Conservation (phyloP, 1,140 invertebrate species). For the Ceratina australensis region DNA sequence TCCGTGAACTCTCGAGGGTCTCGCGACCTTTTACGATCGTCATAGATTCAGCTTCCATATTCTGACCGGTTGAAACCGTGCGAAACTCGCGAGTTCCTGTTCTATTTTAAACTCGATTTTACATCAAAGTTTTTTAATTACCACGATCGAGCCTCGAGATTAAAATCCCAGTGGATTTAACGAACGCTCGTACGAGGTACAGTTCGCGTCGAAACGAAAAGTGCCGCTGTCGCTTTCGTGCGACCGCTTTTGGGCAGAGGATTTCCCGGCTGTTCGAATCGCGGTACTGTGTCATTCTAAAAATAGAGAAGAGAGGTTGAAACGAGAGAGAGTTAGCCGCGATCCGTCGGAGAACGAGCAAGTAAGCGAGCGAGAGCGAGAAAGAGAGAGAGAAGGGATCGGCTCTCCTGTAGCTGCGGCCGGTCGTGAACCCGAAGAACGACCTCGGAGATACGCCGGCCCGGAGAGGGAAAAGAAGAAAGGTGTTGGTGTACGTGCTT, state of each 20-base stretch:
- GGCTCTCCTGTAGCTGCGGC: slow-evolving; percentile 64
- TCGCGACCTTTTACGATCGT: no score
- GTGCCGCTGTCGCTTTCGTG: slow-evolving; percentile 48
- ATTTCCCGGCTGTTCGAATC: slow-evolving; percentile 69
- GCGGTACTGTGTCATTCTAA: slow-evolving; percentile 78
- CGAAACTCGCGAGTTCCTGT: no score
- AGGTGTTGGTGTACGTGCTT: not conserved
- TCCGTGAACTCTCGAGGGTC: not conserved
- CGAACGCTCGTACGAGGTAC: no score
- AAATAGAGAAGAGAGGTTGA: slow-evolving; percentile 73
- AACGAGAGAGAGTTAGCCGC: slow-evolving; percentile 55
- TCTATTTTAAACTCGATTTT: no score
- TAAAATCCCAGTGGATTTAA: no score
- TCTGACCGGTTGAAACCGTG: no score
- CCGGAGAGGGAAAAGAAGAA: slow-evolving; percentile 39
- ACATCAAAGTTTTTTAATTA: no score
- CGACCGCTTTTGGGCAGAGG: slow-evolving; percentile 66
- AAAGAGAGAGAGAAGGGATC: slow-evolving; percentile 50
- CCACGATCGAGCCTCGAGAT: no score
- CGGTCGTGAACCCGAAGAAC: slow-evolving; percentile 74
- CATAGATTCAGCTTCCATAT: no score
- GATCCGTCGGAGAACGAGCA: slow-evolving; percentile 39
- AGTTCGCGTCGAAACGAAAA: slow-evolving; percentile 25
- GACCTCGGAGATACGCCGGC: slow-evolving; percentile 62
- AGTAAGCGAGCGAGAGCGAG: slow-evolving; percentile 49